Conservation (phyloP, 2,113 vertebrate species). For the Eolophus roseicapilla region DNA sequence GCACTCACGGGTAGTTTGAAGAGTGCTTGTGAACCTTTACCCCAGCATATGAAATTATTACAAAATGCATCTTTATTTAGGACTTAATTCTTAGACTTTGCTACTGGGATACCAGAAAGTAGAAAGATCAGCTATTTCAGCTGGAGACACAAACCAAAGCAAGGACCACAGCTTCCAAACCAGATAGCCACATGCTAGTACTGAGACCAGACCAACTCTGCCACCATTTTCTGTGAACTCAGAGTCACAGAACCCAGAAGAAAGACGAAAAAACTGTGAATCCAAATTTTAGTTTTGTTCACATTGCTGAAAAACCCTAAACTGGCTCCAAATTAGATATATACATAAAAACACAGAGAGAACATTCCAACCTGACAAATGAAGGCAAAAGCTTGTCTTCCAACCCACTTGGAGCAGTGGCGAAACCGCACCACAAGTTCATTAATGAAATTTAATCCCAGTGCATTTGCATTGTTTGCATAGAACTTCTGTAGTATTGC, state of each 20-base stretch:
- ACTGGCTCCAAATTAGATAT: neutral
- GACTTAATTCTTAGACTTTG: neutral
- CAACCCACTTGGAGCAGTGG: conserved; percentile 77
- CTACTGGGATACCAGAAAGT: neutral
- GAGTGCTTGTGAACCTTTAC: neutral
- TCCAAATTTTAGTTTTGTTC: neutral
- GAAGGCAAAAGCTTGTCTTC: conserved; percentile 79
- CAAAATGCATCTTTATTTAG: neutral
- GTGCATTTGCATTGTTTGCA: conserved; percentile 30
- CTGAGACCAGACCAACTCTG: neutral
- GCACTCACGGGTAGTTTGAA: neutral
- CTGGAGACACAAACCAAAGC: neutral
- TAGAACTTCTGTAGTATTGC: conserved; percentile 76
- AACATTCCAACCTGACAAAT: conserved; percentile 76
- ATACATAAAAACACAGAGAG: neutral
- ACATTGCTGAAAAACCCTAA: neutral
- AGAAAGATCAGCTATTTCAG: neutral
- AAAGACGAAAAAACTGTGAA: fast-evolving
- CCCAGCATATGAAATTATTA: neutral
- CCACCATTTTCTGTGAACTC: neutral
- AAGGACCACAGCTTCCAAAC: neutral
- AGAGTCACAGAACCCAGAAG: neutral
- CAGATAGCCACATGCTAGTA: neutral
- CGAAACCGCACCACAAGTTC: conserved; percentile 70
- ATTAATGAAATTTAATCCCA: conserved; percentile 72